These are phyloP conservation scores for Chaunax sp. DNA, from an alignment of 2,797 vertebrate genomes.

Conservation along the genomic window DNA sequence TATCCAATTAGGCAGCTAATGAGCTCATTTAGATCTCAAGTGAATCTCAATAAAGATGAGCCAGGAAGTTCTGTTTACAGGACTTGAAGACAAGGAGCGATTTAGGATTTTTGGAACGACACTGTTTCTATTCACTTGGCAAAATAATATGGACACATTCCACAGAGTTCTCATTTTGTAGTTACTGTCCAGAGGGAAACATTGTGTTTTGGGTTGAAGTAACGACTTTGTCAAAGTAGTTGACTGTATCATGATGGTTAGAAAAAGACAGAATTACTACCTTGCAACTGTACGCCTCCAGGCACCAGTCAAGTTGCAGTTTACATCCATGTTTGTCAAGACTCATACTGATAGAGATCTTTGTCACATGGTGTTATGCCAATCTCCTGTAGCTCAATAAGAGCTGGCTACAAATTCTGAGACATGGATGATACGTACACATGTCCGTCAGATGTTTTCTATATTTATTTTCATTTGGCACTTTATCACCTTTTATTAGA, in stretches of 20 bases:
- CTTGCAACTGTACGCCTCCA: no score
- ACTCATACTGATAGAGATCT: no score
- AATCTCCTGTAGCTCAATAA: no score
- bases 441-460: no score
- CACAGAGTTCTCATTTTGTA: background rate
- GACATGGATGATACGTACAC: no score
- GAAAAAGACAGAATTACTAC: no score
- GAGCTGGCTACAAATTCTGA: no score
- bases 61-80: constrained; percentile 45
- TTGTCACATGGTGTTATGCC: no score
- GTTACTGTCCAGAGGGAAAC: background rate
- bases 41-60: constrained; percentile 76
- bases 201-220: background rate
- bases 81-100: constrained; percentile 36
- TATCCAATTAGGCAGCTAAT: constrained; percentile 84
- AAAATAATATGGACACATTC: constrained; percentile 2
- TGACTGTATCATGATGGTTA: background rate
- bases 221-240: background rate
- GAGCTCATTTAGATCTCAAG: constrained; percentile 83
- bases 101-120: constrained; percentile 24
- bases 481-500: no score
- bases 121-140: constrained; percentile 1
- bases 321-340: no score
- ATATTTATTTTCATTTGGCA: no score
- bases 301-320: no score